Base-by-base conservation (phyloP, 2,888 invertebrate species). In the Tipula unca region DNA sequence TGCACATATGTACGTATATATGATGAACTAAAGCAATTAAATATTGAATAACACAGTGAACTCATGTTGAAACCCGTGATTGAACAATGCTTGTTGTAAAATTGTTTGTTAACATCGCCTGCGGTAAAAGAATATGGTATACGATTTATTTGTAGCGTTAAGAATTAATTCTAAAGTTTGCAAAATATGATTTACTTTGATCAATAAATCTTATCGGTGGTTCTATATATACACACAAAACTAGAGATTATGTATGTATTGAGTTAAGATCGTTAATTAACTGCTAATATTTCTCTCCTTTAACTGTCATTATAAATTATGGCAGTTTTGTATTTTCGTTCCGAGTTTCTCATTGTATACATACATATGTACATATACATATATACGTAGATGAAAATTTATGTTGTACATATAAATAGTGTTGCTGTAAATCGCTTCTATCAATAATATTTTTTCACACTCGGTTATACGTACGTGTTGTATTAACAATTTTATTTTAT, bases 221-320 rank as follows among this genome's bases (percentile, higher is more conserved):
- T 69, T 69, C 48, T 25, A 8, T 54, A 17, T 6, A 5, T 17
- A 69, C 69, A 5, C 48, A 69, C 69, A 69, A 69, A 48, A 69
- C 69, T 69, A 69, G 69, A 69, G 2, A 10, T 25, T 69, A 25
- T 0, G n/a, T 48, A 20, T 10, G 25, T 20, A 13, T 25, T 3
- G 3, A 48, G 48, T 48, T 48, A 48, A 48, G 69, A 1, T 25
- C 25, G 69, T 69, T 69, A 69, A 69, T 69, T 69, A 69, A 69
- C 69, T 25, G 69, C 25, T 10, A 5, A 25, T 0, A 69, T 25
- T 25, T 69, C 25, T 69, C 25, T 69, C 3, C 8, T 69, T 69
- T 69, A 69, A 69, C 69, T 69, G 69, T 25, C 69, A 69, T 69
- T 69, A 69, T 69, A 69, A 69, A 69, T 69, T 69, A 69, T 48